Evolutionary conservation across 2,888 invertebrate genomes (phyloP), one percentile per base, ranked within the genome.

Genomic region (Drosophila emarginata): DNA sequence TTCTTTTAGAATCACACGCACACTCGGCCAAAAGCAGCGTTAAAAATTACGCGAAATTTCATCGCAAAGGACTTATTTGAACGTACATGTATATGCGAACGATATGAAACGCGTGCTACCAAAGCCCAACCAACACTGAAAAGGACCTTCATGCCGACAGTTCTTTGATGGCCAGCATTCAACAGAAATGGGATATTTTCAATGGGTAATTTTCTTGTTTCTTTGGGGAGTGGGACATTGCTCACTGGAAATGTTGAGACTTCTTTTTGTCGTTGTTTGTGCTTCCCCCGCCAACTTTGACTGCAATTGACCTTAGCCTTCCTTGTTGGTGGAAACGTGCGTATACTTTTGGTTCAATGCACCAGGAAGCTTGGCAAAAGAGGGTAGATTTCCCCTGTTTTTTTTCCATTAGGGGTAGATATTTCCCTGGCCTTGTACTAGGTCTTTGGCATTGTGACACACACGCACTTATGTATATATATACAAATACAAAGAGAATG

Each of bases 221-320:
- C 66, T 2, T 32, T 9, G 28, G 5, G 28, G 2, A 28, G 28
- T 1, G 28, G 28, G 28, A 28, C 28, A 28, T 32, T 32, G 78
- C 84, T 79, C 78, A 80, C 79, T 83, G 86, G 82, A 85, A 82
- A 37, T 45, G 23, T 54, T 26, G 60, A 32, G 32, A 54, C 56
- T 37, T 56, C 32, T 36, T 56, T 23, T 39, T 6, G 7, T 53
- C 53, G 2, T 18, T 54, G 14, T 54, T 14, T 14, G 18, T 32
- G 11, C 56, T 69, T 71, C 70, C 70, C 64, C 26, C 64, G 71
- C 54, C 51, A 64, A 76, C 61, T 65, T 52, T 53, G 66, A 78
- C 63, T 87, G 85, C 83, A 83, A 68, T 74, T 88, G 87, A 88
- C 88, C 88, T 88, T 88, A 87, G 88, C 89, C 89, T 88, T 87